phyloP scores from a whole-genome alignment of 2,797 vertebrate genomes.

The Buceros bicornis region DNA sequence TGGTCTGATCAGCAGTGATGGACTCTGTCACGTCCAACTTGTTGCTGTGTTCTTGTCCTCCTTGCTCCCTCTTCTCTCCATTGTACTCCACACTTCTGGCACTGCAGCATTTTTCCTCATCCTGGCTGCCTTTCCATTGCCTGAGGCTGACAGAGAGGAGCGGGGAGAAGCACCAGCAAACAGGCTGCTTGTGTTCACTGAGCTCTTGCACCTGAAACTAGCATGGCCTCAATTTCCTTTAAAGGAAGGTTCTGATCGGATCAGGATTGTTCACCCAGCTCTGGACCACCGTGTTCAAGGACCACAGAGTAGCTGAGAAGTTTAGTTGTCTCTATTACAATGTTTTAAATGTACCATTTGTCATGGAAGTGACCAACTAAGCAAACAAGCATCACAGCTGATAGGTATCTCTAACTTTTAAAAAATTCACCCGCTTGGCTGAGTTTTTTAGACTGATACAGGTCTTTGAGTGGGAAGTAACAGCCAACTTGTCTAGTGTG shows the following conservation, averaged over 20 bases:
- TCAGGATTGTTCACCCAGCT: background rate
- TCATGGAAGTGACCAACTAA: background rate
- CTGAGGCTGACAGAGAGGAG: background rate
- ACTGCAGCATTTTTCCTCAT: background rate
- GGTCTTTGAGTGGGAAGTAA: background rate
- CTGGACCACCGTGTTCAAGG: fast-evolving
- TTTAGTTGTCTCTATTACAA: background rate
- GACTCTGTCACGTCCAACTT: background rate
- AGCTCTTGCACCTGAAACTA: background rate
- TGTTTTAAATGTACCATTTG: background rate
- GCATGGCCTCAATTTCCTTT: background rate
- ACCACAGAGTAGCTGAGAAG: background rate
- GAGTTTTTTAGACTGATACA: background rate
- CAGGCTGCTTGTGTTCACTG: background rate
- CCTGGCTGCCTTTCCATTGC: background rate
- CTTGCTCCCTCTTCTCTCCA: background rate
- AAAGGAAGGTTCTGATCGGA: background rate
- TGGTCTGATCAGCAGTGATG: background rate
- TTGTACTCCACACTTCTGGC: background rate
- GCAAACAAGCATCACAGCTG: background rate
- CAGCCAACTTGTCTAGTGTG: background rate
- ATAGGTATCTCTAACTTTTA: background rate
- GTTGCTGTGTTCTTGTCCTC: background rate
- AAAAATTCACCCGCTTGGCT: background rate
- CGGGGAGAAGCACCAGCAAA: background rate